Base-by-base conservation (phyloP, 2,113 vertebrate species). In the Rousettus leschenaultii region DNA sequence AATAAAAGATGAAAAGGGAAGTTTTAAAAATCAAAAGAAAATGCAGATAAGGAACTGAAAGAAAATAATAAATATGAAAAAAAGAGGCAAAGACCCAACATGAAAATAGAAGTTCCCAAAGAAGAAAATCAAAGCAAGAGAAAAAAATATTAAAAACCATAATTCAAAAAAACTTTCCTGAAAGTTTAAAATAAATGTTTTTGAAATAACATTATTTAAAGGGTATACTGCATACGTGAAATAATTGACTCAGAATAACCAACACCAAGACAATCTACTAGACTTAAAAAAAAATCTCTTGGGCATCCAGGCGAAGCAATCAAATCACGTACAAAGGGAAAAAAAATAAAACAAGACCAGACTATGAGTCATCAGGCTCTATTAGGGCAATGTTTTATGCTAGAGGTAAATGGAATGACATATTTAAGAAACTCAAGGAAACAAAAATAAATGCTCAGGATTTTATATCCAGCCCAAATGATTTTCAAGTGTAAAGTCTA, bases 1-100 rank as follows among this genome's bases (percentile, higher is more conserved):
- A n/a, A 86, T 51, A 55, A 77, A 83, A 92, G 43, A 19, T 14
- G n/a, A 85, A 59, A 51, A 40, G 14, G 28, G 22, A 68, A 59
- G n/a, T 70, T 89, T 84, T 51, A 78, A 68, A 78, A 79, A 79
- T 92, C n/a, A 79, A 92, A 89, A 90, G 57, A 18, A 92, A 89
- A 66, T 65, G 28, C 43, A 84, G 30, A 55, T 38, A 66, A 53
- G 68, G 7, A 84, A 55, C 28, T 87, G 38, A 82, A 48, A 84
- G 51, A 92, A 89, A 95, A 43, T 43, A 43, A 43, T 71, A 86
- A 90, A 83, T 63, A 77, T 1, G 5, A 30, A 77, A 77, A 86
- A 79, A 93, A 59, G n/a, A 59, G n/a, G 61, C 40, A 94, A 94
- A 86, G 63, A 66, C 40, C 18, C 30, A 77, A 68, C 74, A 84